A percentile compares a stretch with the other conserved stretches of the same genome.
These are phyloP conservation scores for Trisateles emortualis DNA, from an alignment of 2,888 invertebrate species.

Conservation along the genomic window DNA sequence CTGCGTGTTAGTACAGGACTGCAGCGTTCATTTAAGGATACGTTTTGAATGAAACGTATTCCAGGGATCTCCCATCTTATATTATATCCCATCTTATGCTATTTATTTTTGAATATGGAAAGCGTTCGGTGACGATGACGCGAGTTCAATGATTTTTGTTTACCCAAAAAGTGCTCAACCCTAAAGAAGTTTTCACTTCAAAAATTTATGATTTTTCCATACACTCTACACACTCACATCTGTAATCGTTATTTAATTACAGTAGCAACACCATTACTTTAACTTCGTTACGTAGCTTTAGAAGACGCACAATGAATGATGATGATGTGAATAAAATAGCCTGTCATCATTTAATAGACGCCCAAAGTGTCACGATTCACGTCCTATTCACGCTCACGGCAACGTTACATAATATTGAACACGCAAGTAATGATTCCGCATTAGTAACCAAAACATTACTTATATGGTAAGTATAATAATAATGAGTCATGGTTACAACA, in stretches of 20 bases:
- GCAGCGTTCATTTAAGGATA: no score
- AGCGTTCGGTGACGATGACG: no score
- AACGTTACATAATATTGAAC: slow-evolving; percentile 22
- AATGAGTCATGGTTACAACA: slow-evolving; percentile 1
- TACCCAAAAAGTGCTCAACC: no score
- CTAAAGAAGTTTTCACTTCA: no score
- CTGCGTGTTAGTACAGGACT: no score
- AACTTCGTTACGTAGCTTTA: slow-evolving; percentile 47
- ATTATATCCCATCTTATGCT: no score
- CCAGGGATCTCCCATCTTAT: no score
- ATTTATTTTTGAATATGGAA: no score
- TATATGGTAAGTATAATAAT: slow-evolving; percentile 8
- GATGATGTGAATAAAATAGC: slow-evolving; percentile 41
- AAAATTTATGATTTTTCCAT: no score
- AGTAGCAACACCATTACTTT: slow-evolving; percentile 22
- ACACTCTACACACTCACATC: no score
- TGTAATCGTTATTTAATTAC: slow-evolving; percentile 31
- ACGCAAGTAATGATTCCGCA: slow-evolving; percentile 25
- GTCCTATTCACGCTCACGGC: slow-evolving; percentile 21
- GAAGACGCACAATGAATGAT: slow-evolving; percentile 36
- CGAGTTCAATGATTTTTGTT: no score
- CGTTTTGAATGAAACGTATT: no score
- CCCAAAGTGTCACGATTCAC: slow-evolving; percentile 43
- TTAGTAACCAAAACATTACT: slow-evolving; percentile 8
- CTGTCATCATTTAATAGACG: slow-evolving; percentile 13